Evolutionary conservation across 2,113 vertebrate species (phyloP).

Genomic region (Chaetops frenatus): DNA sequence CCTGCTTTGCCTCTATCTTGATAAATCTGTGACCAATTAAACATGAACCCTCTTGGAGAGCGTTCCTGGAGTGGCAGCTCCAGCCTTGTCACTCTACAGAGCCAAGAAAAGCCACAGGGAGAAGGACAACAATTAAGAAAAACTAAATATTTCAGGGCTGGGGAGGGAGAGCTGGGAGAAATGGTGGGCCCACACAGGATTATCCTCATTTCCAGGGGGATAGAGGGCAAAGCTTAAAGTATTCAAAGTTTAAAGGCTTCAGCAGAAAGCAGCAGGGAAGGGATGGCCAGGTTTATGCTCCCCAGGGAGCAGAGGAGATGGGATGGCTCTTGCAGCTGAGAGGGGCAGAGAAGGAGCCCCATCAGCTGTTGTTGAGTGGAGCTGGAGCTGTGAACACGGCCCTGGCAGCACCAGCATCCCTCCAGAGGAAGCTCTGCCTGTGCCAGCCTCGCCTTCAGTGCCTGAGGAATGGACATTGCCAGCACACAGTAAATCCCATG

Average conservation of each 20-base stretch:
- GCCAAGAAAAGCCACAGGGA: not conserved
- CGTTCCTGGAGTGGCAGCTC: not conserved
- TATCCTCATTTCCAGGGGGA: not conserved
- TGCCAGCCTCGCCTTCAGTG: rapidly evolving
- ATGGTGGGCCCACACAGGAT: not conserved
- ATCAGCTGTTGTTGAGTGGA: not conserved
- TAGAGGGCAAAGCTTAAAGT: not conserved
- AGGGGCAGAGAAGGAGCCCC: not conserved
- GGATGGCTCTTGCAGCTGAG: not conserved
- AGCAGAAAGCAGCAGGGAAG: not conserved
- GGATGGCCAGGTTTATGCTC: not conserved
- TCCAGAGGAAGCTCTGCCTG: not conserved
- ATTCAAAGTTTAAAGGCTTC: too few relatives aligned
- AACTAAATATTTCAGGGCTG: not conserved
- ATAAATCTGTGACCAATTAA: not conserved
- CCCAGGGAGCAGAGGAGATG: not conserved
- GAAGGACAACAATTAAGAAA: not conserved
- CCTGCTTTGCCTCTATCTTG: not conserved
- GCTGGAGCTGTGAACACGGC: not conserved
- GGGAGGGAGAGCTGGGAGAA: not conserved
- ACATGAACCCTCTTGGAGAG: not conserved
- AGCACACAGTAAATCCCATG: not conserved
- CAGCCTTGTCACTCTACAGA: rapidly evolving
- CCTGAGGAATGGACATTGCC: rapidly evolving
- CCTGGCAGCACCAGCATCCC: not conserved